Evolutionary conservation across 2,797 vertebrate species (phyloP), one percentile per base, ranked within the genome.

Genomic region (Galaxias olidus): DNA sequence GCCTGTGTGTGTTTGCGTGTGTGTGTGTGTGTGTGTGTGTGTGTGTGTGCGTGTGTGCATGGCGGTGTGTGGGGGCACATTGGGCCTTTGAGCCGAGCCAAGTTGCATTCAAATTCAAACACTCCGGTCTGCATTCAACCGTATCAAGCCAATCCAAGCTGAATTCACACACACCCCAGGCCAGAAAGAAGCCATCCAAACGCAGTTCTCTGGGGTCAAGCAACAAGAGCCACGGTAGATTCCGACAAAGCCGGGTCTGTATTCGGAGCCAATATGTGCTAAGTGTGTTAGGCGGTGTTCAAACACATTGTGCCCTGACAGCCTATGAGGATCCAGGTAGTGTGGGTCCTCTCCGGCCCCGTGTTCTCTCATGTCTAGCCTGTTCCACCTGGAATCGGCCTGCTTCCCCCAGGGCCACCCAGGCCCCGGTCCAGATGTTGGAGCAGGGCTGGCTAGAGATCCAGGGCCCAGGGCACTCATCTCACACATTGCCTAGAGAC

Each of bases 161-260:
- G 77, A 65, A 79, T 70, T 77, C 67, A 55, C 73, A 76, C 67
- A 72, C 70, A 68, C 66, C n/a, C n/a, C 53, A 59, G 71, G 71
- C 81, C 77, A 82, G 77, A 82, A 70, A 78, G 61, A 65, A 66
- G 53, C 77, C 74, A 84, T 85, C 83, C 72, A 78, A 82, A 71
- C 75, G 60, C 41, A 63, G 61, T 3, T 45, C 72, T 51, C 68
- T 1, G 49, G 66, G 80, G 53, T 70, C 73, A 73, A 71, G 72
- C 70, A 65, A 40, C 20, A 69, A 59, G 53, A 72, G 75, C 81
- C 62, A 43, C 18, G 66, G 72, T 47, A 45, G 43, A 55, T 62
- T 78, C 76, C 66, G 82, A 60, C 59, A 70, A 63, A 78, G 74
- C 74, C 14, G 13, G 12, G 57, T 17, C 47, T 47, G 45, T 48